A percentile compares a stretch with the other conserved stretches of the same genome.
Evolutionary conservation across 2,888 invertebrate genomes (phyloP).

Genomic region (Torymus texanus): DNA sequence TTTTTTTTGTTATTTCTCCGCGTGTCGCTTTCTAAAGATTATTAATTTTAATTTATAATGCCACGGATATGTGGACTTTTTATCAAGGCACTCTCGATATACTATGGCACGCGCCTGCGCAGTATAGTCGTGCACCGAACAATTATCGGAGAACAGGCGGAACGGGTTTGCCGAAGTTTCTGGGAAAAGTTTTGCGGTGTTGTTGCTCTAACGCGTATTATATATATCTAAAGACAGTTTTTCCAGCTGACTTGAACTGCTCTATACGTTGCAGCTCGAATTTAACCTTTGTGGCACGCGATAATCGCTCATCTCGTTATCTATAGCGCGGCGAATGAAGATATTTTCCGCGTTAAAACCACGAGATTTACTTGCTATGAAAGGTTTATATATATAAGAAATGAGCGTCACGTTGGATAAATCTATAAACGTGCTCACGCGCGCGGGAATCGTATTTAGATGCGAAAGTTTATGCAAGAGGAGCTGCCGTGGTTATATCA

Average conservation of each 20-base stretch:
- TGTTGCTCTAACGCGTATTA: no score
- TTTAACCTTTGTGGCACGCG: no score
- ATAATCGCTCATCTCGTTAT: no score
- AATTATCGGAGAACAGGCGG: not conserved
- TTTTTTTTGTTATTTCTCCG: not conserved
- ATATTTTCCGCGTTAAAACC: no score
- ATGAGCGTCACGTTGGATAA: no score
- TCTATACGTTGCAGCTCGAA: no score
- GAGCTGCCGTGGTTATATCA: constrained; percentile 23
- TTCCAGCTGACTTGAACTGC: no score
- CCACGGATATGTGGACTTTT: not conserved
- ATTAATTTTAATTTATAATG: constrained; percentile 49
- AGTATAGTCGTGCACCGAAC: not conserved
- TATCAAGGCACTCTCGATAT: not conserved
- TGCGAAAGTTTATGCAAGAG: constrained; percentile 28
- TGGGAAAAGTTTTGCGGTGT: not conserved
- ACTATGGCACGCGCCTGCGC: not conserved
- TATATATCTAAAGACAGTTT: no score
- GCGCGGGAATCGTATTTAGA: not conserved
- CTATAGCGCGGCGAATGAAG: no score
- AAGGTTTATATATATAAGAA: no score
- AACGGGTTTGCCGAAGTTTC: not conserved
- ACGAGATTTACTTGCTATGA: no score
- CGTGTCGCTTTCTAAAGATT: constrained; percentile 32
- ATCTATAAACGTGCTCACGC: no score